These are phyloP conservation scores for Leuciscus waleckii DNA, from an alignment of 2,797 vertebrate species.

Conservation along the genomic window DNA sequence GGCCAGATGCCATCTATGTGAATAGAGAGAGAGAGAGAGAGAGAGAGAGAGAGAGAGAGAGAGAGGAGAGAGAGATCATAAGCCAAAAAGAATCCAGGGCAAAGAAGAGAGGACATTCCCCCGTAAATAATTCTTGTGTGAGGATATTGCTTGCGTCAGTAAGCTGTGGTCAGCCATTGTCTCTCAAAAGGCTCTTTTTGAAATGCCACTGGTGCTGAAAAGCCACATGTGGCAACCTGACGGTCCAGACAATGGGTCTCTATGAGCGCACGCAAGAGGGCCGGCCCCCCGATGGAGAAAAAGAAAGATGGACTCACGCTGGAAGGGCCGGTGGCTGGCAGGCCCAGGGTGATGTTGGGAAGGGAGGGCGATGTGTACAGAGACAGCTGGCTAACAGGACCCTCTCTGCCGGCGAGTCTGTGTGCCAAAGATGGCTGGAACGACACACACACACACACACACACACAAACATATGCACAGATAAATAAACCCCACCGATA, in stretches of 20 bases:
- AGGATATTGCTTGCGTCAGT: constrained; percentile 55
- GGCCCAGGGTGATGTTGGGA: constrained; percentile 95
- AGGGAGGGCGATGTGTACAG: constrained; percentile 96
- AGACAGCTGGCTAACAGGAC: constrained; percentile 89
- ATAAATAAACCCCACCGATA: constrained; percentile 49
- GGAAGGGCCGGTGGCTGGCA: constrained; percentile 89
- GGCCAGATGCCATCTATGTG: constrained; percentile 82
- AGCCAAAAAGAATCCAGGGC: constrained; percentile 32
- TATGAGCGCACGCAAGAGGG: constrained; percentile 65
- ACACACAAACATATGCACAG: constrained; percentile 40
- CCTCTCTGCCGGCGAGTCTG: constrained; percentile 86
- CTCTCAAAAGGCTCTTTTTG: constrained; percentile 61
- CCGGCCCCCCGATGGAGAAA: constrained; percentile 1
- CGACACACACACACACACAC: constrained; percentile 22
- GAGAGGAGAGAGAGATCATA: not conserved
- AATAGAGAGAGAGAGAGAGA: not conserved
- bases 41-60: not conserved
- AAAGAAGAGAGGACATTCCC: constrained; percentile 34
- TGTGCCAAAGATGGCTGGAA: constrained; percentile 88
- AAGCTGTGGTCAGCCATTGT: constrained; percentile 48
- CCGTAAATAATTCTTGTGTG: constrained; percentile 15
- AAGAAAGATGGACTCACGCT: constrained; percentile 79
- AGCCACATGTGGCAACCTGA: constrained; percentile 51
- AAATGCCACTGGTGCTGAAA: constrained; percentile 55
- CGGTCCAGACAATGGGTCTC: constrained; percentile 58